Evolutionary conservation across 2,113 vertebrate genomes (phyloP).

Genomic region (Sturnus vulgaris): DNA sequence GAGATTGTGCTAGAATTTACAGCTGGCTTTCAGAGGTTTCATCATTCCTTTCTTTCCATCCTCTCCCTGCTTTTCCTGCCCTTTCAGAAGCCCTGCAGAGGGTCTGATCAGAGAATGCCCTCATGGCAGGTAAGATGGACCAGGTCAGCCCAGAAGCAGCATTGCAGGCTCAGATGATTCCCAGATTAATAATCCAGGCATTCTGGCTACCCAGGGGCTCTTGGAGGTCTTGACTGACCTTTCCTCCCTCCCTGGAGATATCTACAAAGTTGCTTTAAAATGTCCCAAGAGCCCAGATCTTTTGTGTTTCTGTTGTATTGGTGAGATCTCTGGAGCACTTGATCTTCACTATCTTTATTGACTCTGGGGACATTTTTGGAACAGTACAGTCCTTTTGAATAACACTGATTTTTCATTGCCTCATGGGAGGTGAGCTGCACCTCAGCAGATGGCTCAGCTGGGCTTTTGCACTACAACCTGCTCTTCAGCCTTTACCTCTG

Average conservation of each 20-base stretch:
- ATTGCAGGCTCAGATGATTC: neutral
- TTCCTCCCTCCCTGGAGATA: neutral
- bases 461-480: neutral
- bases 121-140: neutral
- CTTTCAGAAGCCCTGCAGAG: neutral
- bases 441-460: neutral
- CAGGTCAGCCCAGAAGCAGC: neutral
- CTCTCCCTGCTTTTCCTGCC: neutral
- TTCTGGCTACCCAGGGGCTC: neutral
- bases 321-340: neutral
- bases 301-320: neutral
- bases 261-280: neutral
- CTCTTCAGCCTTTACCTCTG: neutral
- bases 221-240: neutral
- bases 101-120: neutral
- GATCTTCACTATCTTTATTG: neutral
- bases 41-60: neutral
- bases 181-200: neutral
- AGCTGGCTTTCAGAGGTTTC: neutral
- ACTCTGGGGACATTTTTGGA: neutral
- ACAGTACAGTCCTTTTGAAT: accelerated
- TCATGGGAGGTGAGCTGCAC: neutral
- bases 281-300: neutral
- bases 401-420: neutral
- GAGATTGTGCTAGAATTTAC: neutral